Evolutionary conservation across 2,888 invertebrate genomes (phyloP), one percentile per base, ranked within the genome.

Genomic region (Atethmia centrago): DNA sequence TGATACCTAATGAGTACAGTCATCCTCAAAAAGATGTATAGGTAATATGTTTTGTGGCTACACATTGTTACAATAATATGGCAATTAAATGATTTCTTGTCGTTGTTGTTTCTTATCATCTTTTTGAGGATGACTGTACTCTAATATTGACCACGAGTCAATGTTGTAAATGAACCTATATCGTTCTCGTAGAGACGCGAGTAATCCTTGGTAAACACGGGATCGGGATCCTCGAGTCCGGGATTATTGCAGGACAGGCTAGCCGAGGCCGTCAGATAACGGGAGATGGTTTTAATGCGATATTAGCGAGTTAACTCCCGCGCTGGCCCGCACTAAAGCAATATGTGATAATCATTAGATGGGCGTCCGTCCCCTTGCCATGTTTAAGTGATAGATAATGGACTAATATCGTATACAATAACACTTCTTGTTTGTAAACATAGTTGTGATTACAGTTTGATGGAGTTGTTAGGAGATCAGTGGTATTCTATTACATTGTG

Each of bases 191-290:
- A 91, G 90, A 89, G 91, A 90, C 87, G 88, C 82, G 86, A 86
- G 89, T 94, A 93, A 93, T 93, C 93, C 92, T 87, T 84, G 88
- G 88, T 87, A 89, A 90, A 89, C 90, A 89, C 88, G 89, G 89
- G 90, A 90, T 90, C 87, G 88, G 85, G 88, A 88, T 87, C 87
- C 88, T 86, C 83, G 90, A 89, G 89, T 87, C 89, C 85, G 88
- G 91, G 93, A 93, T 93, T 93, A 93, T 87, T 85, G 85, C 85
- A 88, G 87, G 64, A 67, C 56, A 83, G 85, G 85, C 85, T 88
- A 87, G 86, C 82, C 83, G 87, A 83, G 83, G 82, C 87, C 88
- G 88, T 85, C 90, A 90, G 93, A 93, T 93, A 94, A 89, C 90
- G 88, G 83, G 87, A 84, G 85, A 86, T 84, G 89, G 91, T 91